phyloP scores from a whole-genome alignment of 1,140 invertebrate genomes.

The Brachystomella parvula region DNA sequence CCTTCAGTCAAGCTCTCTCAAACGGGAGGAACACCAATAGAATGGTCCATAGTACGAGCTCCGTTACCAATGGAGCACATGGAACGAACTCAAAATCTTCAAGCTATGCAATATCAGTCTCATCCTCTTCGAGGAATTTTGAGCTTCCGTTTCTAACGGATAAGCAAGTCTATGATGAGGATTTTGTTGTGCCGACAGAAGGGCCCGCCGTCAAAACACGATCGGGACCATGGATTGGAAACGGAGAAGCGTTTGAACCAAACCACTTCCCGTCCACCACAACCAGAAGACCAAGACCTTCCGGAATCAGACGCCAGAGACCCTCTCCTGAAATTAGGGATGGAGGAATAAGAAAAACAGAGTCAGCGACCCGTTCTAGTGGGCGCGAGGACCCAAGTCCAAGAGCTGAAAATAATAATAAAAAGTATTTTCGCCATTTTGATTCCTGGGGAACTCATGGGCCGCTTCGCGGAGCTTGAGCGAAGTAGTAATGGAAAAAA shows the following conservation, averaged over 20 bases:
- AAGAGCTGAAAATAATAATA: constrained; percentile 5
- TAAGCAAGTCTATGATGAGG: constrained; percentile 35
- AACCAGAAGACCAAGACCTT: not conserved
- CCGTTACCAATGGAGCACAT: constrained; percentile 29
- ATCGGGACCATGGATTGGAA: constrained; percentile 13
- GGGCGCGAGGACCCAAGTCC: not conserved
- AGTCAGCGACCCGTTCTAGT: too few relatives aligned
- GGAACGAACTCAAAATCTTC: constrained; percentile 31
- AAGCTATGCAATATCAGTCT: constrained; percentile 34
- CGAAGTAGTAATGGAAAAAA: too few relatives aligned
- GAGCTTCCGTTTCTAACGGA: constrained; percentile 32
- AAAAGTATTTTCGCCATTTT: constrained; percentile 37
- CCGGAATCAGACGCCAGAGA: not conserved
- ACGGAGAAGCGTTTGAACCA: not conserved
- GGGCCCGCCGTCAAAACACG: too few relatives aligned
- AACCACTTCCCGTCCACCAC: not conserved
- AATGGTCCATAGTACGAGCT: constrained; percentile 32
- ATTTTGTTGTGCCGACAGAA: constrained; percentile 29
- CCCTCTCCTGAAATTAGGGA: not conserved
- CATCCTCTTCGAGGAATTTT: constrained; percentile 31
- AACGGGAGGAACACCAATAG: constrained; percentile 35
- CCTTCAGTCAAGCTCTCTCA: constrained; percentile 32
- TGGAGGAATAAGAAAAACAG: too few relatives aligned
- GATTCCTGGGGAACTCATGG: constrained; percentile 30
- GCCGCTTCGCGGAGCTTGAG: not conserved